Evolutionary conservation across 2,888 invertebrate genomes (phyloP).

Genomic region (Elmis aenea): DNA sequence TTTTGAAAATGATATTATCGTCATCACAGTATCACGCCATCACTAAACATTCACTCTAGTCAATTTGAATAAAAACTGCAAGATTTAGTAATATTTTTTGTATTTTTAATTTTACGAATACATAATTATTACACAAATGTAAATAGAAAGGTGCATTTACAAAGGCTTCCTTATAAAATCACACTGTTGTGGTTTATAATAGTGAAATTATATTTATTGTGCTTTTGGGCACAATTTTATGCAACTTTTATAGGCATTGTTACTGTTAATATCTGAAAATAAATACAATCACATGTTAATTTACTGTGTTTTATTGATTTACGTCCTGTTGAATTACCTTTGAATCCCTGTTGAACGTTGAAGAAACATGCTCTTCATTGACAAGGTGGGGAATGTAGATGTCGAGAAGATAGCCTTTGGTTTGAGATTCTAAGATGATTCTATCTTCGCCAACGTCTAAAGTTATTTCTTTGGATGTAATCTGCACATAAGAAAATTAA

Average conservation of each 20-base stretch:
- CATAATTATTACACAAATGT: no score
- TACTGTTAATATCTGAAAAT: slow-evolving; percentile 41
- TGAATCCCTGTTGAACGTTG: slow-evolving; percentile 51
- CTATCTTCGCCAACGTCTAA: slow-evolving; percentile 73
- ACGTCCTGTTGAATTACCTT: slow-evolving; percentile 42
- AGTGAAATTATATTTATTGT: no score
- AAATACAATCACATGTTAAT: slow-evolving; percentile 15
- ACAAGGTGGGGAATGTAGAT: slow-evolving; percentile 65
- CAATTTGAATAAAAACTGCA: no score
- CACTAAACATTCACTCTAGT: no score
- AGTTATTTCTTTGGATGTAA: slow-evolving; percentile 57
- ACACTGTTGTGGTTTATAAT: no score
- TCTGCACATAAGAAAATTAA: slow-evolving; percentile 51
- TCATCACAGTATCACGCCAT: no score
- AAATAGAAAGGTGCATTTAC: no score
- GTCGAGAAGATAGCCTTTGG: slow-evolving; percentile 59
- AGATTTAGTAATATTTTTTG: no score
- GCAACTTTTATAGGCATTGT: slow-evolving; percentile 34
- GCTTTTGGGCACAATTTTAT: no score
- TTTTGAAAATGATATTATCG: no score
- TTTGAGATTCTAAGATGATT: slow-evolving; percentile 60
- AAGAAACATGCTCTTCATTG: slow-evolving; percentile 52
- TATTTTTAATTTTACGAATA: no score
- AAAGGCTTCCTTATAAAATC: no score
- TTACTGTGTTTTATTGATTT: background rate